Evolutionary conservation across 2,888 invertebrate species (phyloP), one percentile per base, ranked within the genome.

Genomic region (Atrina japonica): DNA sequence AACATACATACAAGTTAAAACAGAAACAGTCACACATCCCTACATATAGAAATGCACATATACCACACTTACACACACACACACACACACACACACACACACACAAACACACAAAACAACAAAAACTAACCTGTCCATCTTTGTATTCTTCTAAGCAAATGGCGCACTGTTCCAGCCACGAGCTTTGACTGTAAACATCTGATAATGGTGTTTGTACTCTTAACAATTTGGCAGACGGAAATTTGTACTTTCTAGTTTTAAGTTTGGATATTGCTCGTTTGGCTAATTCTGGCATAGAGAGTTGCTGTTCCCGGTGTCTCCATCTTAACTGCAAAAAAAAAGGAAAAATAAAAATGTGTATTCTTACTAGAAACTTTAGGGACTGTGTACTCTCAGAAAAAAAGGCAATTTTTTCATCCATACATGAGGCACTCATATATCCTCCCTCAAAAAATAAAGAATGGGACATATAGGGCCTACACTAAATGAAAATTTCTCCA

Each of bases 141-240:
- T 83, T 83, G 82, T 91, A 92, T 58, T 91, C 91, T 60, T 91
- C 91, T 77, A 92, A 85, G 78, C 92, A 92, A 61, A 92, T 90
- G 64, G 90, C 90, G 81, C 92, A 92, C 47, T 87, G 81, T 73
- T 91, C 90, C 30, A 82, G 75, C 45, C 70, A 73, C 14, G 85
- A 85, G 50, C 83, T 79, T 7, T 77, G 72, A 41, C 82, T 82
- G 65, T 49, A 73, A 18, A 68, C 65, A 30, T 73, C 80, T 14
- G 81, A 80, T 35, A 76, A 75, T 14, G 79, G 74, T 18, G 76
- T 70, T 55, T 65, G 65, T 18, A 72, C 43, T 43, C 68, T 65
- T 35, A 65, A 47, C 40, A 45, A 30, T 67, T 82, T 75, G 7
- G 56, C 29, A 21, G 59, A 45, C n/a, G 67, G 53, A 41, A 50